phyloP scores from a whole-genome alignment of 1,140 invertebrate species.

The Oedothorax gibbosus region DNA sequence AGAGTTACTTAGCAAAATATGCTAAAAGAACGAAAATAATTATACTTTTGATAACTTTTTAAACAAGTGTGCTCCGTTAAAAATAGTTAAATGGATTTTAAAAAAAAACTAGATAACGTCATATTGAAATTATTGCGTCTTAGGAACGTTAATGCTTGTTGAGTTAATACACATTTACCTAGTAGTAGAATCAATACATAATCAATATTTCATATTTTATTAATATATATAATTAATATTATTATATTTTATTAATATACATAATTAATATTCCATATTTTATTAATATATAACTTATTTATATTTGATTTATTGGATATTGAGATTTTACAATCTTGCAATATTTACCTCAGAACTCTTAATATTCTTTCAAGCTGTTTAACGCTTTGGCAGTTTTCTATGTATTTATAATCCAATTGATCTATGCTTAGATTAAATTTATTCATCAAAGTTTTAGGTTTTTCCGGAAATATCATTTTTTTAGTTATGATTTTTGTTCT shows the following conservation, averaged over 20 bases:
- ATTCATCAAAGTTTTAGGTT: slow-evolving; percentile 10
- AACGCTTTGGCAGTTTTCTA: slow-evolving; percentile 28
- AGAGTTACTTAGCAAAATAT: neutral
- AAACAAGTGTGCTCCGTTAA: neutral
- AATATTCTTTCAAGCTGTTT: slow-evolving; percentile 36
- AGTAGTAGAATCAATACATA: neutral
- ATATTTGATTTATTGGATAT: neutral
- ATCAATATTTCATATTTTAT: neutral
- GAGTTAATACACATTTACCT: neutral
- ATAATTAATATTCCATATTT: neutral
- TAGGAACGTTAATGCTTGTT: neutral
- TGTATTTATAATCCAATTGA: slow-evolving; percentile 43
- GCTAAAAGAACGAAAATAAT: neutral
- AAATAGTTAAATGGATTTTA: neutral
- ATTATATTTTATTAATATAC: neutral
- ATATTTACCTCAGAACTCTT: slow-evolving; percentile 43
- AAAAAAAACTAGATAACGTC: neutral
- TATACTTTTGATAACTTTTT: neutral
- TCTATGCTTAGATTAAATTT: slow-evolving; percentile 25
- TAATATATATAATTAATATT: neutral
- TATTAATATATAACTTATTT: neutral
- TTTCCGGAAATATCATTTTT: slow-evolving; percentile 23
- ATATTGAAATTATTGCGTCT: neutral
- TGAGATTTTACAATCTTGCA: neutral
- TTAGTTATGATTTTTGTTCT: too few species aligned